Evolutionary conservation across 1,140 invertebrate species (phyloP).

Genomic region (Pachypeltis micranthus): DNA sequence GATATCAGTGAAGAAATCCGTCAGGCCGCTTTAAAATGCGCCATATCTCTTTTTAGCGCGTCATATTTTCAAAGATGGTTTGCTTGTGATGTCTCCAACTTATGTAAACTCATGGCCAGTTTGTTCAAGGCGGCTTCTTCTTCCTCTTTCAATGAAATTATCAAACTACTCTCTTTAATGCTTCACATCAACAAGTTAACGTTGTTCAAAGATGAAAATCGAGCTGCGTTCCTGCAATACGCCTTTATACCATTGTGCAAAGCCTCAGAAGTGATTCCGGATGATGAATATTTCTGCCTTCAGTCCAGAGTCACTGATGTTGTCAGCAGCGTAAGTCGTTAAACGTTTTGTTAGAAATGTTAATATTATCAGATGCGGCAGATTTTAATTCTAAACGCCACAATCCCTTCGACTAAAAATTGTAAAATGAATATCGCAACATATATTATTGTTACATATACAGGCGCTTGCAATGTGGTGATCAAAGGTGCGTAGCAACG

Average conservation of each 20-base stretch:
- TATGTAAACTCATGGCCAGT: not conserved
- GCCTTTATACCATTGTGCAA: constrained; percentile 2
- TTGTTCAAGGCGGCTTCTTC: not conserved
- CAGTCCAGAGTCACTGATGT: not conserved
- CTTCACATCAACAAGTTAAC: constrained; percentile 5
- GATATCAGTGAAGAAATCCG: not conserved
- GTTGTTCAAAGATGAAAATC: constrained; percentile 15
- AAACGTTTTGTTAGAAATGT: too few species aligned
- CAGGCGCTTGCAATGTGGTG: too few species aligned
- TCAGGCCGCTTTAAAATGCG: not conserved
- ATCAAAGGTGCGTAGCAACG: too few species aligned
- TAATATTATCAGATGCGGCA: too few species aligned
- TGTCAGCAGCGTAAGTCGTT: too few species aligned
- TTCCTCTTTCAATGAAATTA: not conserved
- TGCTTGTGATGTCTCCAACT: constrained; percentile 5
- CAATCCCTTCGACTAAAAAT: too few species aligned
- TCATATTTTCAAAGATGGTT: constrained; percentile 17
- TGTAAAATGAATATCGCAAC: too few species aligned
- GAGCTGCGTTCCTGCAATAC: not conserved
- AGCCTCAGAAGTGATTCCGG: not conserved
- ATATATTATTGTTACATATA: too few species aligned
- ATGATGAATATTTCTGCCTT: not conserved
- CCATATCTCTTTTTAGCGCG: not conserved
- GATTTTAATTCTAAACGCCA: too few species aligned
- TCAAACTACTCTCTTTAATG: constrained; percentile 2